Evolutionary conservation across 2,113 vertebrate species (phyloP), one percentile per base, ranked within the genome.

Genomic region (Prochilodus magdalenae): DNA sequence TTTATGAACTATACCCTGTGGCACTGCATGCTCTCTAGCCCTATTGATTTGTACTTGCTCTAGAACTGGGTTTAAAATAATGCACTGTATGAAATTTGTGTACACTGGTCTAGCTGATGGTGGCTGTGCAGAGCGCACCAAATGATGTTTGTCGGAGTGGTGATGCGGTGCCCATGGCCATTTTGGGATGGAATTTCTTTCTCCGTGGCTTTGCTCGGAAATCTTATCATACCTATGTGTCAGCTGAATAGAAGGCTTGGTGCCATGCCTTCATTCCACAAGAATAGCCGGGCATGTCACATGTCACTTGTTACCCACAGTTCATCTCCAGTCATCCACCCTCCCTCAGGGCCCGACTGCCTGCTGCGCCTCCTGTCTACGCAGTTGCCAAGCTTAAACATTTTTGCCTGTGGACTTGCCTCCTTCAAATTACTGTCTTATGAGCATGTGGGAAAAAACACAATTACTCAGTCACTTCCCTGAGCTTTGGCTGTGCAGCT

Each of bases 1-100:
- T 93, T 91, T 91, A 92, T 89, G 91, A 92, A 86, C 89, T 88
- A 86, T 88, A 87, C 91, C 91, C 91, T 82, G 86, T 90, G 92
- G 93, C 93, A 87, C 88, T 85, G 86, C 84, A 87, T 77, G 86
- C 87, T 90, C 86, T 85, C 86, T 73, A 86, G 89, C 90, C 85
- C 84, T 86, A 80, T 90, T 86, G 27, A 57, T 87, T 88, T 83
- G 15, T 82, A 83, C 81, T 69, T 82, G 86, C 63, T 80, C 83
- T 80, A 81, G 75, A 84, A 84, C 87, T 87, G 74, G 33, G 72
- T n/a, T 75, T 62, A 60, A 44, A 75, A 60, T 75, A 59, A 60
- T 36, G 57, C 55, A 16, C 55, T 40, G 55, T 26, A 60, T 62
- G 65, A 69, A 69, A 69, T 72, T 57, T 57, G 27, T 76, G 60